Evolutionary conservation across 2,113 vertebrate species (phyloP).

Genomic region (Neotoma lepida): DNA sequence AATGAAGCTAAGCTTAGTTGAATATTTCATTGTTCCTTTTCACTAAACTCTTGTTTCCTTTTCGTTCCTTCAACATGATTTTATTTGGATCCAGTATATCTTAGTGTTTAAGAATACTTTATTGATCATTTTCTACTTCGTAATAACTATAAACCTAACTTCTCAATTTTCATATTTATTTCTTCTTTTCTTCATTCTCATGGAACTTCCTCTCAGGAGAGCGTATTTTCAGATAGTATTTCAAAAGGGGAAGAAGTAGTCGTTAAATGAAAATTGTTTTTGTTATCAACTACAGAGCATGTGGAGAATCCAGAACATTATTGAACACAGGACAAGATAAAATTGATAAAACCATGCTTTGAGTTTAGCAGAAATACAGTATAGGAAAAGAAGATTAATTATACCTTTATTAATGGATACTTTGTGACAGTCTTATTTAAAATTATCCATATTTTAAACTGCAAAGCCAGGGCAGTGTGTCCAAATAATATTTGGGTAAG

Average conservation of each 20-base stretch:
- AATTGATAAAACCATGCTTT: slow-evolving; percentile 28
- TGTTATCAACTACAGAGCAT: background rate
- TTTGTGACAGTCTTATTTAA: slow-evolving; percentile 25
- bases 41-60: background rate
- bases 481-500: slow-evolving; percentile 32
- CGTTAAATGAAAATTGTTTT: background rate
- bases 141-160: slow-evolving; percentile 28
- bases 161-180: background rate
- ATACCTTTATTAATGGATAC: slow-evolving; percentile 13
- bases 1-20: slow-evolving; percentile 29
- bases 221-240: slow-evolving; percentile 31
- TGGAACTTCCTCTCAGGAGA: background rate
- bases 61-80: slow-evolving; percentile 25
- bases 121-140: slow-evolving; percentile 20
- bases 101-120: slow-evolving; percentile 40
- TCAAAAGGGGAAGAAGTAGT: background rate
- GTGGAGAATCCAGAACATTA: slow-evolving; percentile 38
- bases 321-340: background rate
- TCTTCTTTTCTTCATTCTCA: slow-evolving; percentile 33
- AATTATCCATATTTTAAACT: slow-evolving; percentile 43
- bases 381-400: slow-evolving; percentile 8
- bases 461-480: background rate
- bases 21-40: slow-evolving; percentile 25
- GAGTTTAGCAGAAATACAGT: slow-evolving; percentile 18
- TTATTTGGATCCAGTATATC: slow-evolving; percentile 39